These are phyloP conservation scores for Phrixothrix hirtus DNA, from an alignment of 2,888 invertebrate species.

Conservation along the genomic window DNA sequence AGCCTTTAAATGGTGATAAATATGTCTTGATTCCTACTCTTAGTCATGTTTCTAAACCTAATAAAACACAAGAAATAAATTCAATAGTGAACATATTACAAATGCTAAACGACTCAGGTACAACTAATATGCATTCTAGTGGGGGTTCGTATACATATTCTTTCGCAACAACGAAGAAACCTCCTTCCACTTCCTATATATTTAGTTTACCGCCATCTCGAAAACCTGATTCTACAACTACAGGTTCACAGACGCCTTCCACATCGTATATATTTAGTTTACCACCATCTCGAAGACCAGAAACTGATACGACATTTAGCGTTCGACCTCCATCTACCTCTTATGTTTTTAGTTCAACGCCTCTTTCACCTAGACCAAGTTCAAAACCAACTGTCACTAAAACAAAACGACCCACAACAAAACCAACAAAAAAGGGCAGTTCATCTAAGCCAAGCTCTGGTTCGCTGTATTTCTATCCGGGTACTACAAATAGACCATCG, in stretches of 20 bases:
- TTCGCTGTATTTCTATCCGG: conserved; percentile 14
- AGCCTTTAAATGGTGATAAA: conserved; percentile 54
- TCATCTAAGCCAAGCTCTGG: conserved; percentile 6
- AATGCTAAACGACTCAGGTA: conserved; percentile 61
- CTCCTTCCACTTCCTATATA: conserved; percentile 27
- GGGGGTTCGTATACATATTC: conserved; percentile 7
- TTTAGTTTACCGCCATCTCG: conserved; percentile 12
- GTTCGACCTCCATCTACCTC: conserved; percentile 56
- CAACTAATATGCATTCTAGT: conserved; percentile 8
- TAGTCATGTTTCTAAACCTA: conserved; percentile 48
- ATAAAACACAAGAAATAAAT: conserved; percentile 58
- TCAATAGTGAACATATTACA: conserved; percentile 66
- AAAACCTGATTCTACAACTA: conserved; percentile 35
- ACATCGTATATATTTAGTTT: conserved; percentile 19
- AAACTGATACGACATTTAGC: conserved; percentile 24
- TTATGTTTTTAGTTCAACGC: conserved; percentile 55
- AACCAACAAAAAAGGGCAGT: conserved; percentile 7
- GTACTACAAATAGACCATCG: conserved; percentile 46
- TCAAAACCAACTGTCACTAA: conserved; percentile 32
- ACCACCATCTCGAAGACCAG: conserved; percentile 33
- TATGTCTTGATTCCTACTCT: conserved; percentile 64
- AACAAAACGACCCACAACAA: conserved; percentile 14
- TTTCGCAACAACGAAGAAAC: conserved; percentile 33
- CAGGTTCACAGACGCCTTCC: conserved; percentile 11
- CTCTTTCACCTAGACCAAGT: conserved; percentile 38